Evolutionary conservation across 2,113 vertebrate genomes (phyloP), one percentile per base, ranked within the genome.

Genomic region (Percina caprodes): DNA sequence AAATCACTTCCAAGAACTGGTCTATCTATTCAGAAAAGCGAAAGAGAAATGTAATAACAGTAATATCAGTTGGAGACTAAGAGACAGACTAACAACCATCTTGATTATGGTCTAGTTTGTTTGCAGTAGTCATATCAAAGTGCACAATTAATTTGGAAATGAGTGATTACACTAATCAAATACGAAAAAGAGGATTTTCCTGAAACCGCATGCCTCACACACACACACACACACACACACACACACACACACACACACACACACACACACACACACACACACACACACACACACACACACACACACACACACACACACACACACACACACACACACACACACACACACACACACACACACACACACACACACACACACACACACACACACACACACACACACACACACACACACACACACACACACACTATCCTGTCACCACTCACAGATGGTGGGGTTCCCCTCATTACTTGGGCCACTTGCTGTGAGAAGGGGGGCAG

Each of bases 381-480:
- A 82, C 73, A 61, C 33, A 71, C 59, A 68, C 71, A 79, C 73
- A 58, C 5, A 33, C 1, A n/a, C n/a, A n/a, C n/a, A n/a, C n/a
- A 49, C 55, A 46, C 62, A 55, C 74, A 65, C 63, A 61, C 71
- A 55, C 65, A 52, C 75, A 82, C 73, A 61, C 33, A 71, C 59
- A 68, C 71, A 79, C 73, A 58, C 5, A 33, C 1, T 81, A 52
- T 86, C 84, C 86, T 69, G 89, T 90, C 88, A 87, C 62, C 59
- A 61, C 79, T 89, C 82, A 89, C 94, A 94, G 93, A 95, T 94
- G 93, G 93, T 62, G 77, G 88, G 86, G 80, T 77, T 92, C 84
- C 90, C 91, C 92, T 94, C 94, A 95, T 95, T 94, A 93, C 89
- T 88, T 81, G 71, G 91, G 89, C 87, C 92, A 94, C 93, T 94